A percentile compares a stretch with the other conserved stretches of the same genome.
phyloP scores from a whole-genome alignment of 2,888 invertebrate species.

The Argynnis bischoffii region DNA sequence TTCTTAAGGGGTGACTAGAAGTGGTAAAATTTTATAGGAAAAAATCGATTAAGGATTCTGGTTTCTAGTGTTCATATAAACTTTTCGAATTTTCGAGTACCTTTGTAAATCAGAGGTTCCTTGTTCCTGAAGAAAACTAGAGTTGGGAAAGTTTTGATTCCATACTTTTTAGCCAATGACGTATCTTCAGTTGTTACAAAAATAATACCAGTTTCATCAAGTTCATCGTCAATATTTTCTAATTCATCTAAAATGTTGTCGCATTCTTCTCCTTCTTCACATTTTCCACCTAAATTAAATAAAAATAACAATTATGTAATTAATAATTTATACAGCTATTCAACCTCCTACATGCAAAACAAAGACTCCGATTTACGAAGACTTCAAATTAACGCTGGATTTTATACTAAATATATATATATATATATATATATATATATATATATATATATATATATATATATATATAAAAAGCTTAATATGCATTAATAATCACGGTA shows the following conservation, averaged over 20 bases:
- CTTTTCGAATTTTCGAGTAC: slow-evolving; percentile 58
- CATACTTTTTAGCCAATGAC: slow-evolving; percentile 90
- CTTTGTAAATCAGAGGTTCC: slow-evolving; percentile 91
- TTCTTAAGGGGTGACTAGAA: too few species aligned
- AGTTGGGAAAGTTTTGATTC: slow-evolving; percentile 92
- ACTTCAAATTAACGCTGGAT: too few species aligned
- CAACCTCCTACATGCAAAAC: too few species aligned
- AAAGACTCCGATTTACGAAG: too few species aligned
- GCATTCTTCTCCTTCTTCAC: slow-evolving; percentile 93
- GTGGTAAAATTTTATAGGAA: too few species aligned
- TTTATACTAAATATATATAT: too few species aligned
- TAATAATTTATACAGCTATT: background rate
- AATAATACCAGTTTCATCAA: slow-evolving; percentile 95
- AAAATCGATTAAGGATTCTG: too few species aligned
- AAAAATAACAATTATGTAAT: background rate
- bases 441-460: too few species aligned
- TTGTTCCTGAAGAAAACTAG: slow-evolving; percentile 95
- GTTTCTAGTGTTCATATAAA: background rate
- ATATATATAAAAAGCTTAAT: too few species aligned
- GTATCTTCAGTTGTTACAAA: slow-evolving; percentile 96
- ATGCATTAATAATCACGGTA: too few species aligned
- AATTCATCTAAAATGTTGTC: slow-evolving; percentile 92
- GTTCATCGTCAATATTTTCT: slow-evolving; percentile 95
- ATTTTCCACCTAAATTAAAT: slow-evolving; percentile 85
- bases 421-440: too few species aligned